phyloP scores from a whole-genome alignment of 2,113 vertebrate species.

The Sylvilagus bachmani region DNA sequence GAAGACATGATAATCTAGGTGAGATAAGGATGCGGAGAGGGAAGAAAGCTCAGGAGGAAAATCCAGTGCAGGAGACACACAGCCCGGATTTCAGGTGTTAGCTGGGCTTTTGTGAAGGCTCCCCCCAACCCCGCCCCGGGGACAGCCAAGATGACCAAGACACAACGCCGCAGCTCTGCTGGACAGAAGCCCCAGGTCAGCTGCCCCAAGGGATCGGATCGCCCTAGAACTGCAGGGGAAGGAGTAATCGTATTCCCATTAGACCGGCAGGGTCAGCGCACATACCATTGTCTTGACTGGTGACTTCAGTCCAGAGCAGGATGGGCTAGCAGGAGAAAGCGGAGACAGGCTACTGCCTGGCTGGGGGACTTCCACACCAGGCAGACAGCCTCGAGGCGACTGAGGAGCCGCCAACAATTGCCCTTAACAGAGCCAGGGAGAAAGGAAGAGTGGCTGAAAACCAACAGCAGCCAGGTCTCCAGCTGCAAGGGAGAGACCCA shows the following conservation, averaged over 20 bases:
- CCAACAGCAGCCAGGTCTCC: neutral
- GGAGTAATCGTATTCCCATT: neutral
- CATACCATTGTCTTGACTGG: neutral
- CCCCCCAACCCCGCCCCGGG: neutral
- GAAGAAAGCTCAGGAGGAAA: neutral
- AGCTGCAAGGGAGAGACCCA: neutral
- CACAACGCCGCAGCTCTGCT: neutral
- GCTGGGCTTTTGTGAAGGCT: neutral
- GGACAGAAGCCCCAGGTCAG: neutral
- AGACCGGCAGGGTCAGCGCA: too few species aligned
- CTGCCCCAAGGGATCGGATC: neutral
- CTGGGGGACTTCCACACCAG: neutral
- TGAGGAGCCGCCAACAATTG: neutral
- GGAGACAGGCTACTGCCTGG: neutral
- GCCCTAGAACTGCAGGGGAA: neutral
- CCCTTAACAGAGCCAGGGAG: neutral
- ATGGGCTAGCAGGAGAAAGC: neutral
- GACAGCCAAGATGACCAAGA: neutral
- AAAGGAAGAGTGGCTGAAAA: neutral
- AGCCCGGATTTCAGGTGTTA: neutral
- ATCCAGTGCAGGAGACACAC: too few species aligned
- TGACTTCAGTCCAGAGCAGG: neutral
- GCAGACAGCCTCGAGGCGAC: neutral
- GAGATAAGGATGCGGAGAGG: neutral
- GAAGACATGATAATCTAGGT: neutral